These are phyloP conservation scores for Caracal caracal DNA, from an alignment of 2,113 vertebrate genomes.

Conservation along the genomic window DNA sequence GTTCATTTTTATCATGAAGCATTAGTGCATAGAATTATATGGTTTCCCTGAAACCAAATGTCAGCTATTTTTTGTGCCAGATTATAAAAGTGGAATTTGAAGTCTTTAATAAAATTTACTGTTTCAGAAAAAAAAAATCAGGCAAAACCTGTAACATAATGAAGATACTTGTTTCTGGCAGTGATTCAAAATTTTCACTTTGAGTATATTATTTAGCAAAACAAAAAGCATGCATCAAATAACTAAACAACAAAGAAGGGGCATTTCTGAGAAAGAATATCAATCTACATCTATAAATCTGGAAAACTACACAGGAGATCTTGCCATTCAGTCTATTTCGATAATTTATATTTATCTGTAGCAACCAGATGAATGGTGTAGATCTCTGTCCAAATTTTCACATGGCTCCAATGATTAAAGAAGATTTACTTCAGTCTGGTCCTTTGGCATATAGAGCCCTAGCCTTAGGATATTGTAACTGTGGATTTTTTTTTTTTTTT, in stretches of 20 bases:
- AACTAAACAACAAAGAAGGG: neutral
- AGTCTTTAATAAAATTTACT: neutral
- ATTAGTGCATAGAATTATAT: neutral
- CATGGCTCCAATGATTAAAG: neutral
- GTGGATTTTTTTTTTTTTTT: neutral
- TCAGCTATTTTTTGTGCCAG: neutral
- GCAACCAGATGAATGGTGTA: neutral
- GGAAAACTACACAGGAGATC: neutral
- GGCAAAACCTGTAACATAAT: neutral
- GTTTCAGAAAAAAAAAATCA: neutral
- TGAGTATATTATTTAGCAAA: neutral
- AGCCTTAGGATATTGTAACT: neutral
- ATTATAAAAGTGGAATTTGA: neutral
- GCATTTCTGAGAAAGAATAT: neutral
- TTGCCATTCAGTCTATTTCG: neutral
- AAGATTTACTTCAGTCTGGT: neutral
- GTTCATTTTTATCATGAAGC: neutral
- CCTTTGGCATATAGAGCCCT: neutral
- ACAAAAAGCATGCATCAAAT: neutral
- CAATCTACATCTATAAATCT: neutral
- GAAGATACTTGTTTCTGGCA: neutral
- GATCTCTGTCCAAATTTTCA: conserved; percentile 7
- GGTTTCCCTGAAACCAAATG: neutral
- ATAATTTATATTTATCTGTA: neutral
- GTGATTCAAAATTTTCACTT: neutral